Base-by-base conservation (phyloP, 92 coral and sea anemone species). In the Palythoa heliodiscus region DNA sequence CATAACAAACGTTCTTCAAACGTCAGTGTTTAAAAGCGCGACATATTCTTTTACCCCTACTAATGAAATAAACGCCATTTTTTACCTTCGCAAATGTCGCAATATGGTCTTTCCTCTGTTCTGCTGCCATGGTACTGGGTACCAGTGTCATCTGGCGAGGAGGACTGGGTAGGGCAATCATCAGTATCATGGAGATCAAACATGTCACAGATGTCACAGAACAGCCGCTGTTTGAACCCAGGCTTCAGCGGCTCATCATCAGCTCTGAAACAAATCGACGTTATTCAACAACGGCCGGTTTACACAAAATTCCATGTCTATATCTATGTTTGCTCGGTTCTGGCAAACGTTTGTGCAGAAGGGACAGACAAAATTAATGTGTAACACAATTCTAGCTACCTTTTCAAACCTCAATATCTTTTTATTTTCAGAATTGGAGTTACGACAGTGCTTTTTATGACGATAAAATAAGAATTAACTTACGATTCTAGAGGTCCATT, bases 131-230 rank as follows among this genome's bases (percentile, higher is more conserved):
- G 97, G 60, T 97, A 78, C 90, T 91, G 93, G 50, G 92, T 86
- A 12, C 99, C 99, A 47, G 87, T 89, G 47, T 89, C 83, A 23
- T 92, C 98, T n/a, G 90, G 91, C 66, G 89, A 93, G 69, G 98
- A 91, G 73, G 94, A 91, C 89, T 97, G 99, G 82, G 96, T 77
- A 19, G 99, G 99, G 61, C 99, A 97, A 87, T 97, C 98, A 67
- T 97, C 99, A 12, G 99, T 97, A 67, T 97, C 99, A 82, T 97
- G 99, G 15, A 73, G 83, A 86, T 97, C 99, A 86, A 97, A 97
- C 55, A 90, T 88, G 78, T 97, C 99, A 87, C 99, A 97, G 82
- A 97, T 97, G 82, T 97, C 99, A 76, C 99, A 97, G 87, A 97
- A 97, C 76, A 93, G 71, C 29, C 99, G 98, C 87, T 89, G 89